Base-by-base conservation (phyloP, 2,797 vertebrate genomes). In the Halcyon badia region DNA sequence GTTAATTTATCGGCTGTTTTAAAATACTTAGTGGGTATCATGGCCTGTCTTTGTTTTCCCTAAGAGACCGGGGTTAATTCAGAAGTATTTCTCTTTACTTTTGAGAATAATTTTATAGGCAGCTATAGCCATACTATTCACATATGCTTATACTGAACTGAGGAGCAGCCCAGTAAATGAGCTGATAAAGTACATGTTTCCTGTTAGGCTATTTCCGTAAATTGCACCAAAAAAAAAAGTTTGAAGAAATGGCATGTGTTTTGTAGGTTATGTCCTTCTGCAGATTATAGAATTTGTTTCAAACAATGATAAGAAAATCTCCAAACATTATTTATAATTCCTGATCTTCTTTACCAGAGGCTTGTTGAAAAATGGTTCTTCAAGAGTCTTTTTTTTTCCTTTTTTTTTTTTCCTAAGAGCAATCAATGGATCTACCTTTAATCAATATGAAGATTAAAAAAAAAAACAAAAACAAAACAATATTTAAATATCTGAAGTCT, bases 1-100 rank as follows among this genome's bases (percentile, higher is more conserved):
- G 35, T 49, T 85, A 96, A 94, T 75, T 93, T 95, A 91, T 78
- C 86, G 58, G 12, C 57, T 82, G 54, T 30, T 91, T 96, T 84
- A 28, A 94, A 78, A 91, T 65, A 78, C 39, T 80, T 78, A 61
- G 30, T 81, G 65, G 30, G 42, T 86, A 75, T 72, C 54, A 44
- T 0, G 0, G 28, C 37, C 73, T 88, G 37, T 54, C 39, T 89
- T n/a, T 91, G 28, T 94, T 96, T 86, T 83, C 18, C 24, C 35
- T 57, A 49, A 61, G 76, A 80, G 18, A 3, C 57, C 72, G 30
- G 9, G 51, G 41, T 68, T 57, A 91, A 60, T 78, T 86, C 65
- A 75, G 64, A 90, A 83, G 14, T 61, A 83, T 87, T 91, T 81
- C 14, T 72, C 78, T 86, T 75, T 83, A 77, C 11, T 87, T 83